A percentile compares a stretch with the other conserved stretches of the same genome.
These are phyloP conservation scores for Periophthalmus magnuspinnatus DNA, from an alignment of 2,797 vertebrate species.

Conservation along the genomic window DNA sequence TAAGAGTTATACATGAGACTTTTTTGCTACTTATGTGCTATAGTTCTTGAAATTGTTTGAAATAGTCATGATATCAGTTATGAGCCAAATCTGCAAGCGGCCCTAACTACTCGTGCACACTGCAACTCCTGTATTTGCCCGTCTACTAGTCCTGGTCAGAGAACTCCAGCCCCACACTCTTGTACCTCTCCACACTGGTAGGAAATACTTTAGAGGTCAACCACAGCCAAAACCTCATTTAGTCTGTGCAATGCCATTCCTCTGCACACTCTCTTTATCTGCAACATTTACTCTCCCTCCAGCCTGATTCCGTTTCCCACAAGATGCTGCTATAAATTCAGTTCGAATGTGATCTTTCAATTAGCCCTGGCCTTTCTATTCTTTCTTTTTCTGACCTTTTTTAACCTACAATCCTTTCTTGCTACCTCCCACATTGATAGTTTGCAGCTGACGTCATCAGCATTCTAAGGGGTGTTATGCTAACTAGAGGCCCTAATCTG, in stretches of 20 bases:
- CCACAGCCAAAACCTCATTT: slow-evolving; percentile 14
- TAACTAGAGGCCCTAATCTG: no score
- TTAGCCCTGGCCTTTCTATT: slow-evolving; percentile 31
- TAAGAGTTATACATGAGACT: no score
- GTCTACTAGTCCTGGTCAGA: slow-evolving; percentile 26
- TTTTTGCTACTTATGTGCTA: no score
- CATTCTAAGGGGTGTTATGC: no score
- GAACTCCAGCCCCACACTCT: slow-evolving; percentile 10
- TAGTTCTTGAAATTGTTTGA: no score
- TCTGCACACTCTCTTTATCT: slow-evolving; percentile 27
- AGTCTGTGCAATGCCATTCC: slow-evolving; percentile 11
- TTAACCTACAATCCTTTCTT: no score
- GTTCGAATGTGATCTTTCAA: slow-evolving; percentile 42
- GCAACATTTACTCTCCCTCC: slow-evolving; percentile 8
- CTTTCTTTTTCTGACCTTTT: background rate
- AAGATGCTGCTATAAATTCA: slow-evolving; percentile 17
- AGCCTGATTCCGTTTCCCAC: slow-evolving; percentile 14
- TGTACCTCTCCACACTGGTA: slow-evolving; percentile 12
- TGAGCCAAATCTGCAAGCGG: no score
- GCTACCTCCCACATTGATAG: no score
- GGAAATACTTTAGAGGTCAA: slow-evolving; percentile 1
- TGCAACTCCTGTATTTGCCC: background rate
- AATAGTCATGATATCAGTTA: no score
- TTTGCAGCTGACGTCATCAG: no score
- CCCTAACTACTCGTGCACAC: no score